Conservation (phyloP, 2,797 vertebrate genomes). For the Scleropages formosus region DNA sequence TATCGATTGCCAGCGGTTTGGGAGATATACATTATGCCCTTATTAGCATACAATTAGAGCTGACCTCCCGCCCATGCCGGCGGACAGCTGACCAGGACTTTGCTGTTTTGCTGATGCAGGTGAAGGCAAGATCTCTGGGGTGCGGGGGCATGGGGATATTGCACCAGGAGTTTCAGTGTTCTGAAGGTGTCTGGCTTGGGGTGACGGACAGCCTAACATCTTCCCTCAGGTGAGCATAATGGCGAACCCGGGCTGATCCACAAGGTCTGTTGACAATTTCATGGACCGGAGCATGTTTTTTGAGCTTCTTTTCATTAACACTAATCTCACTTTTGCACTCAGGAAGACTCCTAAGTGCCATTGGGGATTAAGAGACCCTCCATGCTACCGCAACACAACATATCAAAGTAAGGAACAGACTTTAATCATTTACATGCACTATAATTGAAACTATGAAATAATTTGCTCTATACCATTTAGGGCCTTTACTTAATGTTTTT, state of each 20-base stretch:
- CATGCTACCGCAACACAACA: slow-evolving; percentile 9
- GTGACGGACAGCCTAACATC: slow-evolving; percentile 49
- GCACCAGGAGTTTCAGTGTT: slow-evolving; percentile 58
- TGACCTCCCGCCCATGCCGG: slow-evolving; percentile 63
- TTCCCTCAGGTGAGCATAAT: slow-evolving; percentile 51
- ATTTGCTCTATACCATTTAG: slow-evolving; percentile 50
- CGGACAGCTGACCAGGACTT: slow-evolving; percentile 48
- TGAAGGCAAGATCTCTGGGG: slow-evolving; percentile 56
- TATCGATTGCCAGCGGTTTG: slow-evolving; percentile 68
- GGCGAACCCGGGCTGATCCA: slow-evolving; percentile 37
- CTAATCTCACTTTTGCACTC: background rate
- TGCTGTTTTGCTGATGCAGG: slow-evolving; percentile 67
- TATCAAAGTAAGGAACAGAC: slow-evolving; percentile 40
- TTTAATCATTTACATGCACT: slow-evolving; percentile 53
- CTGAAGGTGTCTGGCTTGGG: slow-evolving; percentile 49
- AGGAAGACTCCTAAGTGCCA: background rate
- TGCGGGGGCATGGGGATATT: slow-evolving; percentile 49
- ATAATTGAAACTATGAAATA: slow-evolving; percentile 50
- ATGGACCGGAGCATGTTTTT: background rate
- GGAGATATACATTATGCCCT: slow-evolving; percentile 58
- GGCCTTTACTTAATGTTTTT: slow-evolving; percentile 61
- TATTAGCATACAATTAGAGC: slow-evolving; percentile 75
- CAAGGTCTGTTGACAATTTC: background rate
- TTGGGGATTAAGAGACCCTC: background rate
- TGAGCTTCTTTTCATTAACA: background rate